A percentile compares a stretch with the other conserved stretches of the same genome.
Evolutionary conservation across 2,797 vertebrate species (phyloP).

Genomic region (Sebastes miniatus): DNA sequence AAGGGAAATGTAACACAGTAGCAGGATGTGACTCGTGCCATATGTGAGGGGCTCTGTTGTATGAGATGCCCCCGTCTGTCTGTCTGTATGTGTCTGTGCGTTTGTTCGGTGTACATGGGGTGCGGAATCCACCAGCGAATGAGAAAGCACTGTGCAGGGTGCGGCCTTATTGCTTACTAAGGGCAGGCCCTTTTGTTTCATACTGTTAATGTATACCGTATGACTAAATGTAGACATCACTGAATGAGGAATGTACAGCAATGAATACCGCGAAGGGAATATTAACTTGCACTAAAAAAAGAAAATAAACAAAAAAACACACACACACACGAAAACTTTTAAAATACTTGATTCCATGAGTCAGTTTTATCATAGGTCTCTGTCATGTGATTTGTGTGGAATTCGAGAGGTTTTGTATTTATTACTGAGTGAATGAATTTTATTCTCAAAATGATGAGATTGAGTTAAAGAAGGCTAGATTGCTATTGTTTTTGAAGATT

Average conservation of each 20-base stretch:
- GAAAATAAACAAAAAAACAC: slow-evolving; percentile 45
- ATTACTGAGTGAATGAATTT: slow-evolving; percentile 99
- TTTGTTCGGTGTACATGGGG: slow-evolving; percentile 74
- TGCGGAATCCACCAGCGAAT: slow-evolving; percentile 98
- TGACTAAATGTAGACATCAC: slow-evolving; percentile 98
- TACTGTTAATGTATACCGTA: slow-evolving; percentile 81
- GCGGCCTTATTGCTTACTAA: slow-evolving; percentile 93
- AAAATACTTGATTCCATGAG: slow-evolving; percentile 99
- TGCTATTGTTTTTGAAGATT: slow-evolving; percentile 96
- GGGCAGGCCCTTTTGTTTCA: slow-evolving; percentile 96
- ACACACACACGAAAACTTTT: slow-evolving; percentile 82
- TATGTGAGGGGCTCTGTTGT: slow-evolving; percentile 76
- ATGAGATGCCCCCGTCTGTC: slow-evolving; percentile 65
- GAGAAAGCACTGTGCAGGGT: slow-evolving; percentile 96
- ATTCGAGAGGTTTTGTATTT: slow-evolving; percentile 99
- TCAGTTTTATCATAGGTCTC: slow-evolving; percentile 99
- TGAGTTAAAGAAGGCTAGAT: slow-evolving; percentile 93
- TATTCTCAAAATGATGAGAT: slow-evolving; percentile 84
- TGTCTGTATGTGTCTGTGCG: slow-evolving; percentile 63
- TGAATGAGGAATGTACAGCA: slow-evolving; percentile 99
- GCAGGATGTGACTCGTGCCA: slow-evolving; percentile 81
- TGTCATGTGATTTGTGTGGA: slow-evolving; percentile 92
- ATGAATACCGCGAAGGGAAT: slow-evolving; percentile 98
- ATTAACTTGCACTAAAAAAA: slow-evolving; percentile 99
- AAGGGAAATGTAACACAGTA: slow-evolving; percentile 71